Evolutionary conservation across 2,797 vertebrate species (phyloP).

Genomic region (Catamblyrhynchus diadema): DNA sequence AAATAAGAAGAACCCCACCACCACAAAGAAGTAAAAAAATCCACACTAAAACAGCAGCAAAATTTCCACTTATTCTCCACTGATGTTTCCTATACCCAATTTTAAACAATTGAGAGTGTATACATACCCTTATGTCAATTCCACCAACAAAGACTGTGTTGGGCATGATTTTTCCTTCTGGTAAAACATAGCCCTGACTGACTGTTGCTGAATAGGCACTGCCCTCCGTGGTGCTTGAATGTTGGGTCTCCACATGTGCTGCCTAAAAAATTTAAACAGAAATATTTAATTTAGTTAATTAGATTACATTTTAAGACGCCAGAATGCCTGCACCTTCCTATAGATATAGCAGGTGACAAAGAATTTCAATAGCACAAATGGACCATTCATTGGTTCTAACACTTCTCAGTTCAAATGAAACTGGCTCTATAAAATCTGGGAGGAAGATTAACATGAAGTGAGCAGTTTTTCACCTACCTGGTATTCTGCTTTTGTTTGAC

Average conservation of each 20-base stretch:
- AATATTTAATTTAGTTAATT: neutral
- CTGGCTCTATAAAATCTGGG: neutral
- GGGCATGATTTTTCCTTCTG: slow-evolving; percentile 91
- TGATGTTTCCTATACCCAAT: fast-evolving
- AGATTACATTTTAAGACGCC: neutral
- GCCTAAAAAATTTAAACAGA: slow-evolving; percentile 63
- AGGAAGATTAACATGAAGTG: neutral
- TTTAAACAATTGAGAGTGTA: neutral
- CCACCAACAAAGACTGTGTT: slow-evolving; percentile 95
- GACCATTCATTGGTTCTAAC: neutral
- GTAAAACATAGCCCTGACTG: slow-evolving; percentile 90
- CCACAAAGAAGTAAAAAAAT: neutral
- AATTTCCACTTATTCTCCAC: neutral
- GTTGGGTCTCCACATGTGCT: slow-evolving; percentile 71
- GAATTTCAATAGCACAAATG: neutral
- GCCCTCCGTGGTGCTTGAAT: slow-evolving; percentile 65
- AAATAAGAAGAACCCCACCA: neutral
- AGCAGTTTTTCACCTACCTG: neutral
- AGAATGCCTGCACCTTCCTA: neutral
- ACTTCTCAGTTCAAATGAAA: neutral
- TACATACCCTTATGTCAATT: slow-evolving; percentile 89
- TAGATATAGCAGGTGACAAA: fast-evolving
- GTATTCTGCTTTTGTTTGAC: neutral
- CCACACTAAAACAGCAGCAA: neutral
- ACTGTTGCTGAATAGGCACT: slow-evolving; percentile 67